Evolutionary conservation across 1,140 invertebrate species (phyloP).

Genomic region (Drosophila busckii): DNA sequence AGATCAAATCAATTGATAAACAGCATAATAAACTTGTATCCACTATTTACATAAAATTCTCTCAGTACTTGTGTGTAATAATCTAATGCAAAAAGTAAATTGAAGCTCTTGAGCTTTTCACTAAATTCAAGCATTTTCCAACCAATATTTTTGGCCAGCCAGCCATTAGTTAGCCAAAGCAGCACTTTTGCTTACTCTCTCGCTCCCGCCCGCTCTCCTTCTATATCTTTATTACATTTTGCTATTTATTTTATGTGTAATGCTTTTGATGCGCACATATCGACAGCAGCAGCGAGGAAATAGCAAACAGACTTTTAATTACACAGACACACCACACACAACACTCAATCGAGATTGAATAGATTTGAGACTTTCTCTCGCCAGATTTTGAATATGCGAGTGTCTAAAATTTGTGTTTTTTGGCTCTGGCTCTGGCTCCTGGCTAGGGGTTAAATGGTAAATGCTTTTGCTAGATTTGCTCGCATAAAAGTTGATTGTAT

Average conservation of each 20-base stretch:
- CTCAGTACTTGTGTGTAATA: slow-evolving; percentile 39
- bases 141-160: slow-evolving; percentile 13
- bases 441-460: not conserved
- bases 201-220: not conserved
- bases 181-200: not conserved
- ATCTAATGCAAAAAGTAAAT: slow-evolving; percentile 52
- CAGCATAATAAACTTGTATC: slow-evolving; percentile 74
- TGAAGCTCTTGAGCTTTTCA: slow-evolving; percentile 37
- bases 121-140: slow-evolving; percentile 46
- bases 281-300: slow-evolving; percentile 23
- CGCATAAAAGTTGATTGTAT: slow-evolving; percentile 4
- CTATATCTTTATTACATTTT: slow-evolving; percentile 37
- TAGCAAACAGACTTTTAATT: too few relatives aligned
- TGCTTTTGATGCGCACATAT: slow-evolving; percentile 55
- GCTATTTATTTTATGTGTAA: slow-evolving; percentile 59
- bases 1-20: slow-evolving; percentile 77
- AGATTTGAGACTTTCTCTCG: slow-evolving; percentile 10
- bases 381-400: slow-evolving; percentile 33
- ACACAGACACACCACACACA: too few relatives aligned
- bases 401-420: slow-evolving; percentile 37
- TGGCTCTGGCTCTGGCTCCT: too few relatives aligned
- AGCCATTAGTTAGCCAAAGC: slow-evolving; percentile 23
- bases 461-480: not conserved
- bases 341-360: not conserved
- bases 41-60: slow-evolving; percentile 63